Percentiles rank a stretch among this genome's conserved stretches.
Conservation (phyloP, 2,113 vertebrate species). For the Campylorhamphus procurvoides region DNA sequence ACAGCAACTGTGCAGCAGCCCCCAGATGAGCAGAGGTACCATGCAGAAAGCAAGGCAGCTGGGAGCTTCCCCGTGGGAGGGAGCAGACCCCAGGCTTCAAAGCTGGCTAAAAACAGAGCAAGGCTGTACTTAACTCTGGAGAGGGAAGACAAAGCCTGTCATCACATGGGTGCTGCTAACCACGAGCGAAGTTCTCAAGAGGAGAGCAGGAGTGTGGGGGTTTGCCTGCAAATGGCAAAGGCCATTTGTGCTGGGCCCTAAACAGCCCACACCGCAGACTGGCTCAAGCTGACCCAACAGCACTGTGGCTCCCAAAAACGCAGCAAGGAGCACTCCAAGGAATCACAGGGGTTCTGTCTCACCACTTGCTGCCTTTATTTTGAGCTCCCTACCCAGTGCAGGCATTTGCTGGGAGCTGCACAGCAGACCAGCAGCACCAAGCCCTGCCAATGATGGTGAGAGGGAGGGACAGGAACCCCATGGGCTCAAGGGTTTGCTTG, state of each 20-base stretch:
- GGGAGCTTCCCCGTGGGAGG: background rate
- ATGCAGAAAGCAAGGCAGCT: background rate
- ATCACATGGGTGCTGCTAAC: background rate
- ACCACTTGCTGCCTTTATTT: background rate
- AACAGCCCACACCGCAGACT: background rate
- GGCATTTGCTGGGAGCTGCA: background rate
- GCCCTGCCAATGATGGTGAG: background rate
- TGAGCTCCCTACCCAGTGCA: background rate
- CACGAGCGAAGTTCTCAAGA: background rate
- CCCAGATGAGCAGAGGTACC: background rate
- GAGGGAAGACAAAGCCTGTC: background rate
- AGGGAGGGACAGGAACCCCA: background rate
- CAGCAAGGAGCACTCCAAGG: background rate
- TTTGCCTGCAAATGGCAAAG: background rate
- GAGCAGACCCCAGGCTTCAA: constrained; percentile 5
- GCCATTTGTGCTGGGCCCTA: background rate
- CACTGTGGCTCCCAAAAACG: rapidly evolving
- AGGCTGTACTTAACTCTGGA: background rate
- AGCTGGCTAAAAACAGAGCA: background rate
- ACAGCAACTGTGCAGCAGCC: background rate
- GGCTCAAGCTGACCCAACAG: background rate
- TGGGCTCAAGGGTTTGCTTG: background rate
- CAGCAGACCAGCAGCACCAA: background rate
- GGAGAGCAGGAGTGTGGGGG: background rate
- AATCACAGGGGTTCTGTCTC: background rate